phyloP scores from a whole-genome alignment of 2,888 invertebrate genomes.

The Hesperia comma region DNA sequence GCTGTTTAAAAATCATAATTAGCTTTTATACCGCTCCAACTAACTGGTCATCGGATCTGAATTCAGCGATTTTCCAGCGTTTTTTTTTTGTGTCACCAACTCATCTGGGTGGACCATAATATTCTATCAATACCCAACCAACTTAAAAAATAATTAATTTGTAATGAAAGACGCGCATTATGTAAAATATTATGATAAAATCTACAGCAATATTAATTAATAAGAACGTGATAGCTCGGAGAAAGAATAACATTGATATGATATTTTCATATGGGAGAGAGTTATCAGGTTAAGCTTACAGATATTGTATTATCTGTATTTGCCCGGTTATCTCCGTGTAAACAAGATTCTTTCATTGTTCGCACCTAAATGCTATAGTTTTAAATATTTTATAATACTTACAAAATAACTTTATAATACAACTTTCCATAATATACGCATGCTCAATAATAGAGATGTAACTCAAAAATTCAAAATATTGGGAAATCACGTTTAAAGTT shows the following conservation, averaged over 20 bases:
- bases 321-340: constrained; percentile 19
- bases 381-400: neutral
- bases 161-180: neutral
- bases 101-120: too few species aligned
- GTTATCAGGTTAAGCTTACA: constrained; percentile 17
- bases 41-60: too few species aligned
- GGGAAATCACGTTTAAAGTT: too few species aligned
- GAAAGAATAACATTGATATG: constrained; percentile 30
- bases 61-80: too few species aligned
- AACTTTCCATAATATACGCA: neutral
- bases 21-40: too few species aligned
- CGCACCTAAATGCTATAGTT: constrained; percentile 1
- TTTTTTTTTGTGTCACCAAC: too few species aligned
- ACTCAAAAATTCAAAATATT: too few species aligned
- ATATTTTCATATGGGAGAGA: constrained; percentile 25
- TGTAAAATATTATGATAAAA: neutral
- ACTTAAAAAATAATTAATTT: neutral
- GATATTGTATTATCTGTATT: constrained; percentile 22
- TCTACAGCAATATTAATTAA: constrained; percentile 16
- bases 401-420: too few species aligned
- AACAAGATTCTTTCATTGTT: constrained; percentile 23
- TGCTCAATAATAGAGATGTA: too few species aligned
- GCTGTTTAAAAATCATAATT: too few species aligned
- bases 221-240: constrained; percentile 8
- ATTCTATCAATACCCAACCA: too few species aligned